A percentile compares a stretch with the other conserved stretches of the same genome.
Conservation (phyloP, 2,797 vertebrate genomes). For the Sarcophilus harrisii region DNA sequence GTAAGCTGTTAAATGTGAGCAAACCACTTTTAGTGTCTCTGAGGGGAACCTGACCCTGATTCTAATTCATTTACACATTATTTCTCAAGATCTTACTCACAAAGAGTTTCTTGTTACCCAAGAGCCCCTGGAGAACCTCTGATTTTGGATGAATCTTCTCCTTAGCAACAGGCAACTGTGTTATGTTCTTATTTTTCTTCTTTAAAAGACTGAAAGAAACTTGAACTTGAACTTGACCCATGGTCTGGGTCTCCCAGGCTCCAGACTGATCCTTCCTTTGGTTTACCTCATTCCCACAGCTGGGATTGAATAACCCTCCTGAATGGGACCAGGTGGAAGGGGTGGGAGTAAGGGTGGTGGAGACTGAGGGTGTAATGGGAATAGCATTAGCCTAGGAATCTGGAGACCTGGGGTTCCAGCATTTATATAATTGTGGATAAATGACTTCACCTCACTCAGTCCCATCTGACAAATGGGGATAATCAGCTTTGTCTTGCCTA, state of each 20-base stretch:
- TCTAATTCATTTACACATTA: constrained; percentile 7
- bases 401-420: neutral
- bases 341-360: neutral
- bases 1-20: neutral
- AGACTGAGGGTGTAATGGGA: neutral
- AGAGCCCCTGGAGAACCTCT: constrained; percentile 6
- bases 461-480: neutral
- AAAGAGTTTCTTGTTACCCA: constrained; percentile 7
- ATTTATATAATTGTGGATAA: neutral
- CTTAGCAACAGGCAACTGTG: constrained; percentile 11
- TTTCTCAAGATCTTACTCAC: neutral
- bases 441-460: neutral
- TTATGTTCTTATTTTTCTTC: neutral
- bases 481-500: neutral
- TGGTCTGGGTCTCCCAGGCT: neutral
- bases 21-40: constrained; percentile 2
- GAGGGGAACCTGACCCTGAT: neutral
- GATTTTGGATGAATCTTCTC: neutral
- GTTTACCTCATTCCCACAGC: neutral
- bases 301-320: neutral
- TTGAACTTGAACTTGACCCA: constrained; percentile 7
- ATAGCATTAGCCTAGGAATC: neutral
- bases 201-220: neutral
- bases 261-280: neutral
- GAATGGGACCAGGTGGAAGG: neutral